Percentiles rank a stretch among this genome's conserved stretches.
phyloP scores from a whole-genome alignment of 2,888 invertebrate species.

The Blastobasis adustella region DNA sequence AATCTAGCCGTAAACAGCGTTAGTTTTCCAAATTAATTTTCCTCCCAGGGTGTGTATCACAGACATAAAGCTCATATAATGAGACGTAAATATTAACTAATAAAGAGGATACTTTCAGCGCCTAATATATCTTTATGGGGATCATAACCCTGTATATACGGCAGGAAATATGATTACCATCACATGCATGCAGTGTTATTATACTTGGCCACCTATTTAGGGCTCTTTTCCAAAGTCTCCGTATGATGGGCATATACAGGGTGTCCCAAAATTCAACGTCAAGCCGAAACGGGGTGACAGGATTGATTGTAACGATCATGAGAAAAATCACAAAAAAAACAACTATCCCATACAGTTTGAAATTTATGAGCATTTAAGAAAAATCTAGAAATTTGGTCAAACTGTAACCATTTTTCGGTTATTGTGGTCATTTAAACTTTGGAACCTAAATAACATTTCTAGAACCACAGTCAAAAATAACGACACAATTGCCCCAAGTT shows the following conservation, averaged over 20 bases:
- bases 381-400: too few relatives aligned
- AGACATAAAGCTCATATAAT: conserved; percentile 38
- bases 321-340: too few relatives aligned
- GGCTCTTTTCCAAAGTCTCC: conserved; percentile 40
- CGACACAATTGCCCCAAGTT: too few relatives aligned
- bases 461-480: too few relatives aligned
- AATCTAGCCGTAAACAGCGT: neutral
- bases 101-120: conserved; percentile 42
- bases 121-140: conserved; percentile 58
- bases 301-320: too few relatives aligned
- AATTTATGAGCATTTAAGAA: too few relatives aligned
- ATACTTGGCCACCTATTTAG: conserved; percentile 29
- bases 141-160: conserved; percentile 56
- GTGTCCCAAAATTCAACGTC: too few relatives aligned
- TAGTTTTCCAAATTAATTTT: conserved; percentile 27
- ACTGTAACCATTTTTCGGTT: too few relatives aligned
- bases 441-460: too few relatives aligned
- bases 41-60: conserved; percentile 15
- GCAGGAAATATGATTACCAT: conserved; percentile 57
- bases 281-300: too few relatives aligned
- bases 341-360: too few relatives aligned
- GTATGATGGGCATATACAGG: conserved; percentile 47
- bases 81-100: conserved; percentile 59
- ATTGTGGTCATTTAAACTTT: too few relatives aligned
- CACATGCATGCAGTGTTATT: conserved; percentile 48